phyloP scores from a whole-genome alignment of 2,888 invertebrate genomes.

The Tetanocera ferruginea region DNA sequence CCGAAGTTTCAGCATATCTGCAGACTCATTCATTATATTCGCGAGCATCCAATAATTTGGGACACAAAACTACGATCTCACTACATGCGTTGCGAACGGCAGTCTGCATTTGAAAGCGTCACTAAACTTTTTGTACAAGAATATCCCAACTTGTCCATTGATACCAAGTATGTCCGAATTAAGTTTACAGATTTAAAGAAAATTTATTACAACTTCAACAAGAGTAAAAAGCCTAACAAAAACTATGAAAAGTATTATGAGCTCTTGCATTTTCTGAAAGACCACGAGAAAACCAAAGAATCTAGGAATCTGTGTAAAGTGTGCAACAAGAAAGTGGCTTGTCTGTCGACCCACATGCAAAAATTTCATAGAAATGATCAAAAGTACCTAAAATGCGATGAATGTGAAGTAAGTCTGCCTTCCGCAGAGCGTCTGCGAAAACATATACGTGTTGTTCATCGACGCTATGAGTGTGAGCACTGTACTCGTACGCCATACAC shows the following conservation, averaged over 20 bases:
- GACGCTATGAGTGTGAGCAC: not conserved
- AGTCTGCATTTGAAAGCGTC: not conserved
- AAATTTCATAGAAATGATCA: not conserved
- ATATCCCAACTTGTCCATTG: not conserved
- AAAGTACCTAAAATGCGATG: not conserved
- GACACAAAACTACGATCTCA: not conserved
- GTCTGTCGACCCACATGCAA: not conserved
- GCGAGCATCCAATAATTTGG: constrained; percentile 16
- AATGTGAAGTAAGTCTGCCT: not conserved
- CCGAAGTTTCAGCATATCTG: constrained; percentile 3
- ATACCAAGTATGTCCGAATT: not conserved
- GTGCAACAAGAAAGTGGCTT: not conserved
- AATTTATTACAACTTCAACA: constrained; percentile 1
- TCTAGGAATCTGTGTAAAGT: not conserved
- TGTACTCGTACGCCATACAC: not conserved
- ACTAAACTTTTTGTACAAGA: not conserved
- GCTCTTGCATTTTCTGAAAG: not conserved
- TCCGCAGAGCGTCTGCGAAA: not conserved
- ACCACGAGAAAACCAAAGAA: not conserved
- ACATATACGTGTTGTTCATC: not conserved
- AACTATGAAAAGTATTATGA: constrained; percentile 3
- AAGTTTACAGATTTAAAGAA: constrained; percentile 1
- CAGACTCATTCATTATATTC: not conserved
- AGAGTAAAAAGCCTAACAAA: not conserved
- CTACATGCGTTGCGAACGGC: constrained; percentile 6